phyloP scores from a whole-genome alignment of 2,888 invertebrate species.

The Eucera pruinosa region DNA sequence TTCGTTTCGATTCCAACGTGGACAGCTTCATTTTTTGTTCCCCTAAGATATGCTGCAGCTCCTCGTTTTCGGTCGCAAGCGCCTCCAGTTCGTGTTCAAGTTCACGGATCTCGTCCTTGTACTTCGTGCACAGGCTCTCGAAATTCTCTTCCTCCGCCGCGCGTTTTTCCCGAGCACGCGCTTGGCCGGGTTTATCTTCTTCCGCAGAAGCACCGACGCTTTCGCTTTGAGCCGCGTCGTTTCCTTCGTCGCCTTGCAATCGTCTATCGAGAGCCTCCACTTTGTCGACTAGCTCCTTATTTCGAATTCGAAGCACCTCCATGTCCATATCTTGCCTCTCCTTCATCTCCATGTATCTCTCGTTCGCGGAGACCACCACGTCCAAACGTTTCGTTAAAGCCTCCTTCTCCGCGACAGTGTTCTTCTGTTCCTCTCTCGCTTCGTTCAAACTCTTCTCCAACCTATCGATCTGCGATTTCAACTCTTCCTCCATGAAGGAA shows the following conservation, averaged over 20 bases:
- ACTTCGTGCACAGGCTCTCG: constrained; percentile 61
- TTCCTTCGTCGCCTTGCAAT: constrained; percentile 51
- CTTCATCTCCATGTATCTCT: constrained; percentile 91
- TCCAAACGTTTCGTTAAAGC: constrained; percentile 89
- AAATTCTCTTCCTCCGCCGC: constrained; percentile 29
- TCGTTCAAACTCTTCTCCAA: constrained; percentile 89
- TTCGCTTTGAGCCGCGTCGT: neutral
- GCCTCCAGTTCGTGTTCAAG: constrained; percentile 86
- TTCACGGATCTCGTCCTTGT: constrained; percentile 84
- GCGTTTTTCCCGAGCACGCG: constrained; percentile 23
- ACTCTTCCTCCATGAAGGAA: constrained; percentile 91
- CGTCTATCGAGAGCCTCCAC: constrained; percentile 85
- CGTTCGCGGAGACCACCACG: constrained; percentile 90
- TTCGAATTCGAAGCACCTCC: constrained; percentile 89
- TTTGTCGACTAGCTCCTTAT: constrained; percentile 89
- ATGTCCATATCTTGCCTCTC: constrained; percentile 92
- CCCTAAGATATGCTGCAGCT: constrained; percentile 86
- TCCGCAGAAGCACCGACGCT: neutral
- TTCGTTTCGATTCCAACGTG: constrained; percentile 60
- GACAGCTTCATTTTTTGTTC: constrained; percentile 84
- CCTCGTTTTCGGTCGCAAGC: constrained; percentile 87
- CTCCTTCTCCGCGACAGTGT: constrained; percentile 89
- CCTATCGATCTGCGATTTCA: constrained; percentile 88
- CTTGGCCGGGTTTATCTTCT: neutral
- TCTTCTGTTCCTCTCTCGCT: constrained; percentile 86